Conservation (phyloP, 2,113 vertebrate species). For the Oreochromis tanganicae region DNA sequence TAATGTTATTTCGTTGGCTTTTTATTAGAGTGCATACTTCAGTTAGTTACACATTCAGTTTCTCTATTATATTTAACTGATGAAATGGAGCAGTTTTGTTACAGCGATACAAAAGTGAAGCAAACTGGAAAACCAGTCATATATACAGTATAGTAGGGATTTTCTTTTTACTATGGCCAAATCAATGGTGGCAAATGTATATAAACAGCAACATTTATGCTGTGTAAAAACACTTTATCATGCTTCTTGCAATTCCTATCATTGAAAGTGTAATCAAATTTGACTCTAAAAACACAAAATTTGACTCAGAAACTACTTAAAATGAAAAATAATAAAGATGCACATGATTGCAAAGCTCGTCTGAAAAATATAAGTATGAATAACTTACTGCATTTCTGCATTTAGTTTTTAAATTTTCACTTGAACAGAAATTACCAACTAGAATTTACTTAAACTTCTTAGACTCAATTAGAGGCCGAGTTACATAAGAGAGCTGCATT, state of each 20-base stretch:
- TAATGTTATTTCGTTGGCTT: background rate
- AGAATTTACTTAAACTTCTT: background rate
- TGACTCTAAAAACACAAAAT: background rate
- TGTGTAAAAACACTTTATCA: background rate
- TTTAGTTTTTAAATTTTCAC: background rate
- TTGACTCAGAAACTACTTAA: background rate
- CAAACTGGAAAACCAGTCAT: background rate
- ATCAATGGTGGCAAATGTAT: background rate
- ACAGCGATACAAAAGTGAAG: background rate
- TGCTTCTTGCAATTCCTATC: background rate
- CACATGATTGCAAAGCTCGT: background rate
- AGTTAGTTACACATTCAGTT: background rate
- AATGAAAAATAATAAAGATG: background rate
- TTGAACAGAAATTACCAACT: background rate
- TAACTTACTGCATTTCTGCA: background rate
- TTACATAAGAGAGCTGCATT: background rate
- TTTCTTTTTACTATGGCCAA: background rate
- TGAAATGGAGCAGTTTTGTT: background rate
- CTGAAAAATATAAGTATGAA: background rate
- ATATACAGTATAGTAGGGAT: fast-evolving
- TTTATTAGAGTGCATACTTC: background rate
- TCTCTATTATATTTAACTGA: background rate
- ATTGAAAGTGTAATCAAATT: background rate
- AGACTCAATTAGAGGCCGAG: background rate
- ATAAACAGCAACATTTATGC: background rate